Percentiles rank a stretch among this genome's conserved stretches.
Evolutionary conservation across 2,888 invertebrate species (phyloP).

Genomic region (Eudasyphora cyanicolor): DNA sequence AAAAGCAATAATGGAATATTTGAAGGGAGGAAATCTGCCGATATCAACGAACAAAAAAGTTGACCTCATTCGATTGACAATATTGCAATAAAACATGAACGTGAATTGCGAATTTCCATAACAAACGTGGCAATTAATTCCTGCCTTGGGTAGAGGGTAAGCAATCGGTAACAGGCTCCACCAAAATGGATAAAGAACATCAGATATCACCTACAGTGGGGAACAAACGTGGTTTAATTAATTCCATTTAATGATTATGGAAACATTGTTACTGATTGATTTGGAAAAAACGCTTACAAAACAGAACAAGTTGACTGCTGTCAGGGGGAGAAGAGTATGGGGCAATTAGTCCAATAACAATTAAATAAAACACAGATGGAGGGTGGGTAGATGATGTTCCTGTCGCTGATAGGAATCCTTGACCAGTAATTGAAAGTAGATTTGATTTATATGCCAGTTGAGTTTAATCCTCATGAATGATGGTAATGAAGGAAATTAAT

Average conservation of each 20-base stretch:
- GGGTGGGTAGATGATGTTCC: no score
- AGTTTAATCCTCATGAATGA: no score
- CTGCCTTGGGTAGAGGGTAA: background rate
- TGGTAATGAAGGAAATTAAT: no score
- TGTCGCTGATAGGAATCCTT: no score
- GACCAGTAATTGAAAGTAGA: no score
- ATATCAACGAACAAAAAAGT: background rate
- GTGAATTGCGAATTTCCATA: background rate
- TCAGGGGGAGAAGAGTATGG: no score
- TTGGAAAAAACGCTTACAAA: no score
- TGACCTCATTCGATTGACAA: constrained; percentile 1
- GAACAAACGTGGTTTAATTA: background rate
- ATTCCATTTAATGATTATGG: background rate
- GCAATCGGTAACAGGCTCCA: background rate
- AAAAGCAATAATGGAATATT: background rate
- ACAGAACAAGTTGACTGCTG: no score
- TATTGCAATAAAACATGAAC: background rate
- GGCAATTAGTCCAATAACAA: no score
- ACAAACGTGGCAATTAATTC: background rate
- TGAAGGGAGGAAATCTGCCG: background rate
- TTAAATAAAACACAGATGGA: no score
- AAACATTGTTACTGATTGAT: no score
- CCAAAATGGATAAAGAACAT: background rate
- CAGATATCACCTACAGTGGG: background rate
- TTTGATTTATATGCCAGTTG: no score